These are phyloP conservation scores for Anhinga anhinga DNA, from an alignment of 2,113 vertebrate species.

Conservation along the genomic window DNA sequence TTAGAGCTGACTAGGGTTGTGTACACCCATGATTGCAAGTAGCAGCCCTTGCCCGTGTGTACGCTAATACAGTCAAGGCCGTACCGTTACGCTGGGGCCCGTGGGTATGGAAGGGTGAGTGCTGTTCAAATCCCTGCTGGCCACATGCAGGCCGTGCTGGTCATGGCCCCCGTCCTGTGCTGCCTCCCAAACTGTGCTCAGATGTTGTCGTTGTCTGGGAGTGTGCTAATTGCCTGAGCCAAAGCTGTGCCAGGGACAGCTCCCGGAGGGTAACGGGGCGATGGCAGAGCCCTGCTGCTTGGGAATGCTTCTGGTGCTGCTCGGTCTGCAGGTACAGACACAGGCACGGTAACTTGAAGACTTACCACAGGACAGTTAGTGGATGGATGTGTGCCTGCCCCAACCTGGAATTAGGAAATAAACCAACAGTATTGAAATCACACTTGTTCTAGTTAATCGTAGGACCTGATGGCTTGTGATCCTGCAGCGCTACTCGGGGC, in stretches of 20 bases:
- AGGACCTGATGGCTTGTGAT: background rate
- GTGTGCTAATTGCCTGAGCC: background rate
- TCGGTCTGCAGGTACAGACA: accelerated
- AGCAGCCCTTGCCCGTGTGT: accelerated
- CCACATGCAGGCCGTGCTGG: background rate
- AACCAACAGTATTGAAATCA: too few species aligned
- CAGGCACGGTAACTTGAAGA: accelerated
- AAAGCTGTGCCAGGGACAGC: background rate
- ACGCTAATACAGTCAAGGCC: accelerated
- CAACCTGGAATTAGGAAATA: background rate
- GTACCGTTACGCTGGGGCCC: accelerated
- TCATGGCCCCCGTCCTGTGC: accelerated
- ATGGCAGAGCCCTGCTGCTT: background rate
- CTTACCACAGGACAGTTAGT: accelerated
- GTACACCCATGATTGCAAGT: background rate
- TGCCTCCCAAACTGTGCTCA: background rate
- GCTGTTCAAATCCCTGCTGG: background rate
- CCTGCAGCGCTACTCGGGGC: accelerated
- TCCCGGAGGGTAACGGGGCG: accelerated
- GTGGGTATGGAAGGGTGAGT: background rate
- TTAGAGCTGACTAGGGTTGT: background rate
- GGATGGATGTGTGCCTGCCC: background rate
- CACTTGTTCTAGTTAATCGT: accelerated
- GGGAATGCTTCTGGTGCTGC: background rate
- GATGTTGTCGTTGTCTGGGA: accelerated